A percentile compares a stretch with the other conserved stretches of the same genome.
These are phyloP conservation scores for Axinella damicornis DNA, from an alignment of 37 sponge, comb jelly and placozoan genomes.

Conservation along the genomic window DNA sequence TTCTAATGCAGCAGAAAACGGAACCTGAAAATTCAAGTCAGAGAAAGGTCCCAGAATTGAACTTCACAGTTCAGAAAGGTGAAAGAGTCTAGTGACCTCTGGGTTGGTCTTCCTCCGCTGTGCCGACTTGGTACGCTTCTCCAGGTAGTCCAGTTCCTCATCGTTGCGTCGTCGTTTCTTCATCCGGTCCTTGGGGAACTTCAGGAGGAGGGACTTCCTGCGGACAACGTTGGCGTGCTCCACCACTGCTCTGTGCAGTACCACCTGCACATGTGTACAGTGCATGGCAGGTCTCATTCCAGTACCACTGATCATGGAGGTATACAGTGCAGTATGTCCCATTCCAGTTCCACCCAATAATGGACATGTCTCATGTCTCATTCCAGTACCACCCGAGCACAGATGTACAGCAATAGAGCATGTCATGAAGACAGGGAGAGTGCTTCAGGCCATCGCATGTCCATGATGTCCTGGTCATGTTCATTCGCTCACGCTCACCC, in stretches of 20 bases:
- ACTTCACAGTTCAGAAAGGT: not conserved
- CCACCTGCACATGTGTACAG: constrained; percentile 9
- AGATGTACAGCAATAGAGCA: too few species aligned
- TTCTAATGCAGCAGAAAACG: constrained; percentile 77
- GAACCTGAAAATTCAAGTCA: constrained; percentile 62
- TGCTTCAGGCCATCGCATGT: too few species aligned
- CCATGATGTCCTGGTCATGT: too few species aligned
- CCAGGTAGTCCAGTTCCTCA: constrained; percentile 89
- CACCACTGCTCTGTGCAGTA: constrained; percentile 58
- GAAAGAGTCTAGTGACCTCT: constrained; percentile 28
- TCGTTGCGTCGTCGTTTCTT: constrained; percentile 43
- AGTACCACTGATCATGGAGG: not conserved
- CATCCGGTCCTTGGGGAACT: constrained; percentile 74
- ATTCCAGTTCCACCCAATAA: not conserved
- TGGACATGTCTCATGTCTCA: not conserved
- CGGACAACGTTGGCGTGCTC: constrained; percentile 75
- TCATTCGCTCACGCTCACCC: too few species aligned
- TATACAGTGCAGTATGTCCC: not conserved
- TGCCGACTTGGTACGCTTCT: constrained; percentile 67
- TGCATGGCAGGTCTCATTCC: not conserved
- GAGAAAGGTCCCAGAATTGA: too few species aligned
- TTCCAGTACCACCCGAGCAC: not conserved
- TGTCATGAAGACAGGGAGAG: too few species aligned
- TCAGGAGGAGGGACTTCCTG: constrained; percentile 79
- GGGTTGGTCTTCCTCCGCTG: constrained; percentile 79